Base-by-base conservation (phyloP, 2,888 invertebrate species). In the Drosophila neonasuta region DNA sequence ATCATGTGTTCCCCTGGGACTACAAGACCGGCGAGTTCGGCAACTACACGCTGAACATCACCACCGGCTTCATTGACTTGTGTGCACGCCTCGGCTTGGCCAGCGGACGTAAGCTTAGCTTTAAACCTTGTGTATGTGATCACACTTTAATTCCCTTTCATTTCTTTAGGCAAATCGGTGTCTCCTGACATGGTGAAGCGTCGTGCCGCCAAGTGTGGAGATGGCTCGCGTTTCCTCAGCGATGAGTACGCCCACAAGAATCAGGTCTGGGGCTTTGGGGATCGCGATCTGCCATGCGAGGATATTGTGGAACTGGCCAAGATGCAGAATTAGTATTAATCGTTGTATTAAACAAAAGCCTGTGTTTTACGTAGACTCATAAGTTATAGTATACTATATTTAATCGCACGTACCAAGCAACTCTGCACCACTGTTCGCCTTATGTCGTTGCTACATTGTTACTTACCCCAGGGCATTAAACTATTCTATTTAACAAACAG, bases 61-160 rank as follows among this genome's bases (percentile, higher is more conserved):
- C 97, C 0, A 96, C 97, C 0, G 92, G 92, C 0, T 95, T 97
- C 79, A 96, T 97, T 71, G 95, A 97, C 88, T 91, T 93, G 5
- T 96, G 95, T 88, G 95, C 96, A 0, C 93, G 91, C 77, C 88
- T 97, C 29, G 97, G 97, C 46, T 95, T 95, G 94, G 97, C 96
- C 1, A 96, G 95, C 88, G 96, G 96, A 87, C 91, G 95, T 91
- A 89, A 92, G 24, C 24, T 5, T 24, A 24, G 6, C 24, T 6
- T 24, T 24, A 24, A 24, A 24, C 24, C 24, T 1, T 24, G 6
- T 24, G 1, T 24, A 24, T 24, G 24, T 24, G 24, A 24, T 24
- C 24, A 6, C 24, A 24, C 6, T 24, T 24, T 24, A 24, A 24
- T 24, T 24, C 24, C 6, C 24, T 1, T 6, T 5, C 0, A 24